phyloP scores from a whole-genome alignment of 2,888 invertebrate species.

The Mystacides longicornis region DNA sequence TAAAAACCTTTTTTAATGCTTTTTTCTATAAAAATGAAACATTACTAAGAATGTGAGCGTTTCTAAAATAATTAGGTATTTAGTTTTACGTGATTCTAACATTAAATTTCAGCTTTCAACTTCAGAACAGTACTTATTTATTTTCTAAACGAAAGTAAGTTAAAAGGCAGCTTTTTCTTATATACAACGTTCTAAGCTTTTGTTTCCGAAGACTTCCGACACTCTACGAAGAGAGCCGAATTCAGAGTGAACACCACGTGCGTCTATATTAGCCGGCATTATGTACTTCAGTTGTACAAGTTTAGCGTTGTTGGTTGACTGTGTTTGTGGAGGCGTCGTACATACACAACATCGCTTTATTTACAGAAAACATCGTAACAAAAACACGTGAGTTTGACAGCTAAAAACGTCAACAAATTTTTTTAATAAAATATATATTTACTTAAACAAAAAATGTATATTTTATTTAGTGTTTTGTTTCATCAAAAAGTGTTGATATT shows the following conservation, averaged over 20 bases:
- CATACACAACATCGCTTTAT: not conserved
- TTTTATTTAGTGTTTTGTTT: not conserved
- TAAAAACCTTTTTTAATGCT: too few species aligned
- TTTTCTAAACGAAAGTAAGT: too few species aligned
- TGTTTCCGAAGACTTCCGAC: not conserved
- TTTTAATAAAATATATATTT: not conserved
- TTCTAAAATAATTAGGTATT: too few species aligned
- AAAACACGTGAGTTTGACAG: conserved; percentile 1
- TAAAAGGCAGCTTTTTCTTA: too few species aligned
- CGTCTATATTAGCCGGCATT: not conserved
- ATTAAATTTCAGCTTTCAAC: too few species aligned
- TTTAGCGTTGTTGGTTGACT: not conserved
- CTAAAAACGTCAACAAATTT: not conserved
- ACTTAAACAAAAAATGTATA: not conserved
- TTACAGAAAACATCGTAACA: not conserved
- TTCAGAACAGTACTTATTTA: too few species aligned
- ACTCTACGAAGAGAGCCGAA: not conserved
- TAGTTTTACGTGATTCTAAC: too few species aligned
- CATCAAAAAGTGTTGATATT: too few species aligned
- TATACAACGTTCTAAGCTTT: not conserved
- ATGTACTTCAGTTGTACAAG: not conserved
- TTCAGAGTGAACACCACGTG: not conserved
- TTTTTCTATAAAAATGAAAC: too few species aligned
- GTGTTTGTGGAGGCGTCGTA: not conserved
- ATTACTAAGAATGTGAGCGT: too few species aligned